Evolutionary conservation across 1,140 invertebrate species (phyloP).

Genomic region (Drosophila takahashii): DNA sequence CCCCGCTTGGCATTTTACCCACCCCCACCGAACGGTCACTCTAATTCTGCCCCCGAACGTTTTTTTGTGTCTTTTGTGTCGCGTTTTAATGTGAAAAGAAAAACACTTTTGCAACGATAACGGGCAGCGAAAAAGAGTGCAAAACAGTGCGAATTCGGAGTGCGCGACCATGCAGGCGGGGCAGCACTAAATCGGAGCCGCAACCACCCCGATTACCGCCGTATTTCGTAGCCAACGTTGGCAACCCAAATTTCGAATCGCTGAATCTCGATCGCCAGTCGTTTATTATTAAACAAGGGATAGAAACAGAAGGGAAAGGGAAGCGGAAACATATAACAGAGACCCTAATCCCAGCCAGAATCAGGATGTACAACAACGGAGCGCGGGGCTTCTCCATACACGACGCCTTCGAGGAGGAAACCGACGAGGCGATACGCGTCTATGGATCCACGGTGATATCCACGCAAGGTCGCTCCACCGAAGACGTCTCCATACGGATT

Average conservation of each 20-base stretch:
- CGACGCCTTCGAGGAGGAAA: conserved; percentile 93
- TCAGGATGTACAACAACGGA: conserved; percentile 75
- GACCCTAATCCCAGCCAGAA: conserved; percentile 2
- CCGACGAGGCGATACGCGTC: conserved; percentile 91
- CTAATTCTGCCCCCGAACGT: conserved; percentile 13
- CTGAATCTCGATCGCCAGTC: not conserved
- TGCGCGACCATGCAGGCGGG: conserved; percentile 44
- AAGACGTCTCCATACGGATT: conserved; percentile 84
- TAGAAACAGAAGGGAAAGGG: conserved; percentile 39
- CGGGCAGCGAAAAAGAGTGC: conserved; percentile 24
- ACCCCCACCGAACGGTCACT: conserved; percentile 13
- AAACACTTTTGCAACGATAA: conserved; percentile 57
- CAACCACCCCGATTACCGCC: conserved; percentile 32
- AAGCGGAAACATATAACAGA: not conserved
- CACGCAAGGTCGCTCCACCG: conserved; percentile 84
- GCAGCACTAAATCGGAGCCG: conserved; percentile 32
- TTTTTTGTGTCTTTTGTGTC: conserved; percentile 62
- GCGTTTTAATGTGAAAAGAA: conserved; percentile 62
- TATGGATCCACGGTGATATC: conserved; percentile 89
- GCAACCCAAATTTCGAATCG: conserved; percentile 37
- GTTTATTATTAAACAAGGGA: conserved; percentile 58
- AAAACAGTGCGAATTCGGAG: conserved; percentile 34
- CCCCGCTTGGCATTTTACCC: not conserved
- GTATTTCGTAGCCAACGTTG: conserved; percentile 45
- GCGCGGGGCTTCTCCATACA: conserved; percentile 89